A percentile compares a stretch with the other conserved stretches of the same genome.
Conservation (phyloP, 2,797 vertebrate species). For the Erethizon dorsatum region DNA sequence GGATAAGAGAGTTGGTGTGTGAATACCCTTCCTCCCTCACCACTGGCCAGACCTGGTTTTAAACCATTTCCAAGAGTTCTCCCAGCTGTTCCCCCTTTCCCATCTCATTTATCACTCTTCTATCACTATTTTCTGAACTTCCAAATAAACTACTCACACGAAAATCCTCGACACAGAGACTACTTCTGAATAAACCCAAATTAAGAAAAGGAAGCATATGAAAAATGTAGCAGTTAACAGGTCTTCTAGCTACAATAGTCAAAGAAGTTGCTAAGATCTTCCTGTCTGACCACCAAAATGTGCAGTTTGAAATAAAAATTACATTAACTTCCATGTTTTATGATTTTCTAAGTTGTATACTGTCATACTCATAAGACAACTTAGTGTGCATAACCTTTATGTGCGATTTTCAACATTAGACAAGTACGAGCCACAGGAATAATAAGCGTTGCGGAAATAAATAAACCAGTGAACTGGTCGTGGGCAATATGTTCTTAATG, state of each 20-base stretch:
- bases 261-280: constrained; percentile 13
- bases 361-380: neutral
- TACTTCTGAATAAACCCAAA: constrained; percentile 30
- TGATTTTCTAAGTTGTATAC: constrained; percentile 17
- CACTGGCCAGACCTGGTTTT: neutral
- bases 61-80: constrained; percentile 37
- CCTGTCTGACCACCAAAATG: neutral
- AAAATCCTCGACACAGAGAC: neutral
- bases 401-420: constrained; percentile 20
- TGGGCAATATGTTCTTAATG: constrained; percentile 33
- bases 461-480: neutral
- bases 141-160: neutral
- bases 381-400: neutral
- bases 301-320: constrained; percentile 43
- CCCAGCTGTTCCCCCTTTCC: neutral
- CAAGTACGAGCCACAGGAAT: neutral
- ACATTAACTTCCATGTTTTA: neutral
- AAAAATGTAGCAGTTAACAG: neutral
- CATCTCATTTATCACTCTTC: neutral
- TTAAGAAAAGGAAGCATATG: neutral
- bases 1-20: neutral
- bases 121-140: neutral
- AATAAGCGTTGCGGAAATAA: constrained; percentile 5
- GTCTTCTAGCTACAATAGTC: neutral
- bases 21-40: neutral